phyloP scores from a whole-genome alignment of 2,113 vertebrate genomes.

The Macrotus californicus region DNA sequence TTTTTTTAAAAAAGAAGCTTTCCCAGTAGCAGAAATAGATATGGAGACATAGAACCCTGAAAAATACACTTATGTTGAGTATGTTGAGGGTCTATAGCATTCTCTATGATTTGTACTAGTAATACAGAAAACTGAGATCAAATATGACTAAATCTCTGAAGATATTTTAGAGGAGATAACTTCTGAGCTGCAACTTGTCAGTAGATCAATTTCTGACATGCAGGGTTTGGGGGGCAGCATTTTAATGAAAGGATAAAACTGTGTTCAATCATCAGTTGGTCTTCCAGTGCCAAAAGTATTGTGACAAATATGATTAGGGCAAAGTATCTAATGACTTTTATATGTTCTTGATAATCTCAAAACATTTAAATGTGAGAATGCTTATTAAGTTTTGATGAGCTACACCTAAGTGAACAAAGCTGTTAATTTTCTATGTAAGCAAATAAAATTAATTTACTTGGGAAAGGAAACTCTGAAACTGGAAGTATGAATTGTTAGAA shows the following conservation, averaged over 20 bases:
- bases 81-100: background rate
- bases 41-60: background rate
- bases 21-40: background rate
- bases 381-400: background rate
- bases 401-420: background rate
- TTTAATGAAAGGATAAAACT: background rate
- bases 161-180: background rate
- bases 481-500: background rate
- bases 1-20: too few relatives aligned
- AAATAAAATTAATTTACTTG: background rate
- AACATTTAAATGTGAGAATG: background rate
- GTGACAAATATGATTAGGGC: background rate
- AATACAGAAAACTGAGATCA: background rate
- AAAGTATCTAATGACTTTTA: background rate
- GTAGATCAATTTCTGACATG: background rate
- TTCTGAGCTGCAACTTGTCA: background rate
- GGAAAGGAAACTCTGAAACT: background rate
- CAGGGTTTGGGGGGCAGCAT: background rate
- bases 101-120: background rate
- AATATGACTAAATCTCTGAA: background rate
- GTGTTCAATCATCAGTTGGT: background rate
- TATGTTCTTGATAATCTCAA: background rate
- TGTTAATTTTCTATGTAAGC: background rate
- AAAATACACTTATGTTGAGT: background rate
- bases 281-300: background rate